A percentile compares a stretch with the other conserved stretches of the same genome.
phyloP scores from a whole-genome alignment of 2,113 vertebrate species.

The Nyctibius bracteatus region DNA sequence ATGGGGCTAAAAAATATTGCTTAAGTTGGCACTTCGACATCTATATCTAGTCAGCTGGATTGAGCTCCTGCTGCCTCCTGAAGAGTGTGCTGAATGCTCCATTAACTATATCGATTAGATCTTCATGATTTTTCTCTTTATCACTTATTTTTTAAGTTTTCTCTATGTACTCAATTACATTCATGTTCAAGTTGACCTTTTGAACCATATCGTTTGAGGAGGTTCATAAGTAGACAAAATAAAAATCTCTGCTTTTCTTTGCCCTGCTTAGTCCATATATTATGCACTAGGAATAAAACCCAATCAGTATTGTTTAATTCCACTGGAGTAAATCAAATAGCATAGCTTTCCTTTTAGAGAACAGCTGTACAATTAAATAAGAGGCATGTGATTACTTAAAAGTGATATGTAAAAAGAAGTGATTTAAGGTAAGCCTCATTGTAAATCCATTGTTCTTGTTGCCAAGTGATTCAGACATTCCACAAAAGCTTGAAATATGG shows the following conservation, averaged over 20 bases:
- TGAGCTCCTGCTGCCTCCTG: background rate
- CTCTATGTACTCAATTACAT: background rate
- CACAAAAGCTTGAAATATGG: constrained; percentile 33
- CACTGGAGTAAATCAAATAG: background rate
- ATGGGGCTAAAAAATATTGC: background rate
- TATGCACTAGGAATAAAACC: background rate
- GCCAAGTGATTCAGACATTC: background rate
- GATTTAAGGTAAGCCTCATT: background rate
- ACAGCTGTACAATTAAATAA: constrained; percentile 4
- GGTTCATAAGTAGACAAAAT: background rate
- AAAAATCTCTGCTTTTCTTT: background rate
- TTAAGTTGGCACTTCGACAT: background rate
- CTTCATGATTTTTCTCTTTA: background rate
- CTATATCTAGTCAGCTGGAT: background rate
- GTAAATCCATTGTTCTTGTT: background rate
- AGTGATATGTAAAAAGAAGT: background rate
- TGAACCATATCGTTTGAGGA: background rate
- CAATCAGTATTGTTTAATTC: background rate
- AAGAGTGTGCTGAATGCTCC: background rate
- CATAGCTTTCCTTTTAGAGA: background rate
- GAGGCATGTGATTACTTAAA: constrained; percentile 4
- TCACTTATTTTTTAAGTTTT: background rate
- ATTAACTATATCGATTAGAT: constrained; percentile 25
- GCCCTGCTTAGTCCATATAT: background rate
- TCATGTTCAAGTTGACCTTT: background rate